phyloP scores from a whole-genome alignment of 92 coral and sea anemone species.

The Blastomussa wellsi region DNA sequence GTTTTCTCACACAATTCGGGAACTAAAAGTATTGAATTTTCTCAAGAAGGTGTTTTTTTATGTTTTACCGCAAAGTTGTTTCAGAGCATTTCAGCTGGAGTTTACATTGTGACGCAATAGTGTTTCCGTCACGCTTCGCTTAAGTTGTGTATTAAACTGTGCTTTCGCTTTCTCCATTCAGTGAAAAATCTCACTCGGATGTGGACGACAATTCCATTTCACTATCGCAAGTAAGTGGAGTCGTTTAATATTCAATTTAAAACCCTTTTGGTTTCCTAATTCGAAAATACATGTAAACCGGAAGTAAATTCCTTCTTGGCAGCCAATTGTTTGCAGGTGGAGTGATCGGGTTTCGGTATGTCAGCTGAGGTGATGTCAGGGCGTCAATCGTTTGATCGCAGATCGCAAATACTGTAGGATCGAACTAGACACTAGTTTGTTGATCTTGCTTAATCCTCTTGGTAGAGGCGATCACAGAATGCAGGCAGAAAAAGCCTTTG shows the following conservation, averaged over 20 bases:
- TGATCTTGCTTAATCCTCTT: constrained; percentile 10
- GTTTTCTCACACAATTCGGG: neutral
- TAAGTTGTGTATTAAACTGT: neutral
- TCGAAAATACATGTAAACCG: neutral
- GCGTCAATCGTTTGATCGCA: neutral
- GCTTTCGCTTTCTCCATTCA: constrained; percentile 5
- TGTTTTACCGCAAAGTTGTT: neutral
- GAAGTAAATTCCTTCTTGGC: constrained; percentile 2
- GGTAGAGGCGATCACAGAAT: neutral
- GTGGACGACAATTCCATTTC: constrained; percentile 8
- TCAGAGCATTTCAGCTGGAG: neutral
- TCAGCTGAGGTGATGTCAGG: constrained; percentile 38
- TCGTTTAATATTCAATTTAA: neutral
- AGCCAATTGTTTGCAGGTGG: constrained; percentile 18
- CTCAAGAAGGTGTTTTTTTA: neutral
- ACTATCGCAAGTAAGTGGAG: constrained; percentile 21
- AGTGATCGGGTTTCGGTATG: neutral
- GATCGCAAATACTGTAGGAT: neutral
- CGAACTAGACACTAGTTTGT: neutral
- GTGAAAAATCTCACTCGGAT: constrained; percentile 35
- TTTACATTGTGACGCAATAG: neutral
- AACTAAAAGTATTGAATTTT: neutral
- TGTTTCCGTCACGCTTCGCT: neutral
- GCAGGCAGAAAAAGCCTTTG: neutral
- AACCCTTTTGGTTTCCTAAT: neutral